phyloP scores from a whole-genome alignment of 2,113 vertebrate genomes.

The Nyctereutes procyonoides region DNA sequence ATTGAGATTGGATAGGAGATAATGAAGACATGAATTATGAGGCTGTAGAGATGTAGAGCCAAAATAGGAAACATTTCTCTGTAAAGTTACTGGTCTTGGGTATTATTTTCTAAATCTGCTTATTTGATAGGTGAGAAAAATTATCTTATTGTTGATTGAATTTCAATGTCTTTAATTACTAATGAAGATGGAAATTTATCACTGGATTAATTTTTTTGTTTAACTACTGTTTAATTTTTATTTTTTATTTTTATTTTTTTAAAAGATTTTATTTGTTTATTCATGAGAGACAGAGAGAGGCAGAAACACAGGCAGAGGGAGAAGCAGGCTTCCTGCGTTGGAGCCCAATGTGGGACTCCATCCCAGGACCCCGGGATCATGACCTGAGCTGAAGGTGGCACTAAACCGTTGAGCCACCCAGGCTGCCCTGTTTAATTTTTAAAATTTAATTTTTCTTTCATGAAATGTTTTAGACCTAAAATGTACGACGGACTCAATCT shows the following conservation, averaged over 20 bases:
- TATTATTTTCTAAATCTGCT: conserved; percentile 38
- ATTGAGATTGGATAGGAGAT: background rate
- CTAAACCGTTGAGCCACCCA: too few species aligned
- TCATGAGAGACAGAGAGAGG: too few species aligned
- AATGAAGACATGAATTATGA: background rate
- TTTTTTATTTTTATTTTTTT: too few species aligned
- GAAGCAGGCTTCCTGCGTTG: too few species aligned
- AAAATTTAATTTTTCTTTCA: conserved; percentile 37
- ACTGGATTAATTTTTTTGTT: conserved; percentile 48
- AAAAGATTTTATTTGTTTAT: too few species aligned
- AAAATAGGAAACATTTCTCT: background rate
- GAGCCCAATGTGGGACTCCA: too few species aligned
- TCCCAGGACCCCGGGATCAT: too few species aligned
- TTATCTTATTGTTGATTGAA: background rate
- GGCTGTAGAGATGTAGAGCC: background rate
- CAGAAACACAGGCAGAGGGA: too few species aligned
- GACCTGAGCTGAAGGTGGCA: too few species aligned
- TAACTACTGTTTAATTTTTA: conserved; percentile 13
- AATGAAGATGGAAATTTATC: background rate
- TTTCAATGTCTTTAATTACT: conserved; percentile 7
- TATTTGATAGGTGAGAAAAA: conserved; percentile 1
- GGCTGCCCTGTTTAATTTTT: background rate
- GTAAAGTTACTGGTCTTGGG: background rate
- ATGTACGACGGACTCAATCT: conserved; percentile 9
- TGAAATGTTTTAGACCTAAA: conserved; percentile 4